Evolutionary conservation across 2,888 invertebrate species (phyloP).

Genomic region (Deilephila porcellus): DNA sequence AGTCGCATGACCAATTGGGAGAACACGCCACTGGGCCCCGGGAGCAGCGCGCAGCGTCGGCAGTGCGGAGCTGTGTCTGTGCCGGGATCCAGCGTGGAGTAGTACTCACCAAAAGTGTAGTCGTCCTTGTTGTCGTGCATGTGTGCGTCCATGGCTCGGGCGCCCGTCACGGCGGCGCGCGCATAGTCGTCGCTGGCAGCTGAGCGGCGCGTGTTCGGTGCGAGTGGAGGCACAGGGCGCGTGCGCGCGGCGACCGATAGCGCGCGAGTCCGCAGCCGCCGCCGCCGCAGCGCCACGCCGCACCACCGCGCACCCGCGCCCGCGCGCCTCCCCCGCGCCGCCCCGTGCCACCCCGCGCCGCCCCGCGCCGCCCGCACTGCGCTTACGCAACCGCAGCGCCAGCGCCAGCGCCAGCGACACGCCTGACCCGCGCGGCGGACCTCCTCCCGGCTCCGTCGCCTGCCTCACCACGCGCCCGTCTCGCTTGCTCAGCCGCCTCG

Average conservation of each 20-base stretch:
- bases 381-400: slow-evolving; percentile 32
- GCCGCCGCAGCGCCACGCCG: slow-evolving; percentile 39
- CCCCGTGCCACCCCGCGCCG: slow-evolving; percentile 43
- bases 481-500: neutral
- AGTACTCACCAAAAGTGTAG: slow-evolving; percentile 73
- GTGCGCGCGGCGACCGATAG: slow-evolving; percentile 56
- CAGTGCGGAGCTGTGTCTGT: neutral
- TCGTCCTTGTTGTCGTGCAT: slow-evolving; percentile 66
- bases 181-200: slow-evolving; percentile 36
- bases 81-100: neutral
- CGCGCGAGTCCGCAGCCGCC: slow-evolving; percentile 56
- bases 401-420: slow-evolving; percentile 35
- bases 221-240: slow-evolving; percentile 38
- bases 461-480: slow-evolving; percentile 23
- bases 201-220: slow-evolving; percentile 37
- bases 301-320: slow-evolving; percentile 32
- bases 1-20: neutral
- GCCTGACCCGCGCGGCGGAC: slow-evolving; percentile 36
- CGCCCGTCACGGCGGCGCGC: slow-evolving; percentile 33
- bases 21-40: too few species aligned
- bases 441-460: slow-evolving; percentile 29
- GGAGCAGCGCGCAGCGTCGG: neutral
- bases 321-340: slow-evolving; percentile 38
- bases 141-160: slow-evolving; percentile 48
- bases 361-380: slow-evolving; percentile 28